phyloP scores from a whole-genome alignment of 2,797 vertebrate species.

The Pampus argenteus region DNA sequence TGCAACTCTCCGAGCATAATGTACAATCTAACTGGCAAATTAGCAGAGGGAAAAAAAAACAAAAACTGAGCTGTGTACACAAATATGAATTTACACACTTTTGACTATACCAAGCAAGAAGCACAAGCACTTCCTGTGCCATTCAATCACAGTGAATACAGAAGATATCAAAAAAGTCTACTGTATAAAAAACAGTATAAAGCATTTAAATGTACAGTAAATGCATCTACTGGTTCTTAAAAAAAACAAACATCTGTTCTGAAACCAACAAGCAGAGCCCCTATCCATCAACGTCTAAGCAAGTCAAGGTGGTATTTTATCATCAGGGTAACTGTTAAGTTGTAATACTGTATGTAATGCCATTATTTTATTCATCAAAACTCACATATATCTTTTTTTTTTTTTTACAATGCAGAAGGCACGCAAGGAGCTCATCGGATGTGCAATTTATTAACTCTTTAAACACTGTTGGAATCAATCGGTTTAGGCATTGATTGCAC shows the following conservation, averaged over 20 bases:
- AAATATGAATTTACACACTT: slow-evolving; percentile 63
- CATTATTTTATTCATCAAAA: slow-evolving; percentile 69
- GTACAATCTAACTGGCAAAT: slow-evolving; percentile 74
- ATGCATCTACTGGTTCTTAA: slow-evolving; percentile 61
- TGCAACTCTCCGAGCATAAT: slow-evolving; percentile 59
- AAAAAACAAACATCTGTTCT: slow-evolving; percentile 50
- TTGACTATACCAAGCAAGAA: slow-evolving; percentile 65
- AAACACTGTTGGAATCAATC: slow-evolving; percentile 51
- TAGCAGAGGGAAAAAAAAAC: slow-evolving; percentile 34
- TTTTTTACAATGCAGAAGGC: slow-evolving; percentile 79
- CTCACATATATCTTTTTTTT: slow-evolving; percentile 63
- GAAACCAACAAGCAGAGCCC: slow-evolving; percentile 64
- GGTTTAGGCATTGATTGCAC: slow-evolving; percentile 51
- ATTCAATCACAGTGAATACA: slow-evolving; percentile 79
- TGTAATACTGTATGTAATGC: slow-evolving; percentile 65
- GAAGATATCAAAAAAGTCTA: slow-evolving; percentile 81
- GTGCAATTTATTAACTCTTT: slow-evolving; percentile 62
- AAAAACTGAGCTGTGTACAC: slow-evolving; percentile 60
- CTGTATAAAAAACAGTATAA: slow-evolving; percentile 83
- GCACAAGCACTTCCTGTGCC: slow-evolving; percentile 71
- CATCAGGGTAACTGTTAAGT: slow-evolving; percentile 58
- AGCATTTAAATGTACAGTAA: slow-evolving; percentile 76
- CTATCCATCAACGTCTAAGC: slow-evolving; percentile 34
- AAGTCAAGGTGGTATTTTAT: slow-evolving; percentile 47
- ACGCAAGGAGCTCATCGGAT: slow-evolving; percentile 74